Base-by-base conservation (phyloP, 2,888 invertebrate genomes). In the Pharmacophagus antenor region DNA sequence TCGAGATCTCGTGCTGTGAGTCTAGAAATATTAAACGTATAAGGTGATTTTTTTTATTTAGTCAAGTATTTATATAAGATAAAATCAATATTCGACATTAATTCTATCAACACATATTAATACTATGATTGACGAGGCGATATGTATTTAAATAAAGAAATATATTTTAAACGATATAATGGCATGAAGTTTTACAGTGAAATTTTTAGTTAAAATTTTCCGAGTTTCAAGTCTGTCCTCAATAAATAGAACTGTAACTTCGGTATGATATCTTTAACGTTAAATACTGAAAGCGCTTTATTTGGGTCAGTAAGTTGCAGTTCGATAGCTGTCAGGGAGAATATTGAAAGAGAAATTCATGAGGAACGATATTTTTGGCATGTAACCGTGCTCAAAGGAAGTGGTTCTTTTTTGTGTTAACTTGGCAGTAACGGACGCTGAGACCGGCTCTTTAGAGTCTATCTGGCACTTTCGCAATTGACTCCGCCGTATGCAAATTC, bases 401-500 rank as follows among this genome's bases (percentile, higher is more conserved):
- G 49, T 46, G 56, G 49, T 56, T 51, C 50, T 55, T 63, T 61
- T 60, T 55, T 62, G 61, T 61, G 62, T 65, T 62, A 56, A 58
- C 58, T 58, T 65, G 56, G 58, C 57, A 63, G 49, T 56, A 62
- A 54, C 60, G 54, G 64, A 47, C 23, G 48, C 53, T 41, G 48
- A 65, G 22, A 73, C 77, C 81, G 81, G 82, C 84, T 82, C 76
- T 74, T 70, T 78, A 75, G 73, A 76, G 74, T 76, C 76, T 78
- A 79, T 79, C 77, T 76, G 76, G 72, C 77, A 75, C 69, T 73
- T 74, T 73, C 76, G 79, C 75, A 78, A 79, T 83, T 80, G 82
- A 81, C 84, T 74, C 83, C 80, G 82, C 85, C 85, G 83, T 85
- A 88, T 88, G 87, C 80, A 85, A 88, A 88, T 88, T 75, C 72